phyloP scores from a whole-genome alignment of 2,113 vertebrate species.

The Hylia prasina region DNA sequence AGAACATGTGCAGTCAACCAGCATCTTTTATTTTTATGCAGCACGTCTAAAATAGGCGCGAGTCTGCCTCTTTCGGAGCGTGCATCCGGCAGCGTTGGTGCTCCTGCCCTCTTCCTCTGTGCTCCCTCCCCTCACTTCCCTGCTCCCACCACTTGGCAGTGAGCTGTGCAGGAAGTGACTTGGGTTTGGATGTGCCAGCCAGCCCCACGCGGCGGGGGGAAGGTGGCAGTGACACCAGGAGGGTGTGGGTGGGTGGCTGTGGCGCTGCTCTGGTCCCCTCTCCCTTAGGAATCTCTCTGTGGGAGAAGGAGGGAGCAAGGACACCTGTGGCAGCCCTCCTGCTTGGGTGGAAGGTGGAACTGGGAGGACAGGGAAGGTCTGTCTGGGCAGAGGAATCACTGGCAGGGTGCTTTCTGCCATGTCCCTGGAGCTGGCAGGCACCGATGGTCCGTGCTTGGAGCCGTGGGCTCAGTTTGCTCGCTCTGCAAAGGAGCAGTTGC shows the following conservation, averaged over 20 bases:
- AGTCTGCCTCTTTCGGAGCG: neutral
- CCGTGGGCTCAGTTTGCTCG: neutral
- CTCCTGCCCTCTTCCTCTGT: neutral
- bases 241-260: fast-evolving
- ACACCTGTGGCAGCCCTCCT: neutral
- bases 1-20: neutral
- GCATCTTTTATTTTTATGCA: constrained; percentile 9
- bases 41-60: neutral
- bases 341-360: fast-evolving
- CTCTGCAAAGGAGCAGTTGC: neutral
- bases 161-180: neutral
- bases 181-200: neutral
- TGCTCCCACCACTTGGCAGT: neutral
- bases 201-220: fast-evolving
- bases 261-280: neutral
- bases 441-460: neutral
- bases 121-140: neutral
- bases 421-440: neutral
- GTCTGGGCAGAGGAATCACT: neutral
- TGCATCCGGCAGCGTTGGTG: neutral
- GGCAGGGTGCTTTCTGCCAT: neutral
- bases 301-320: neutral
- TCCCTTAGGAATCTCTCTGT: neutral
- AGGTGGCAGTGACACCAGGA: neutral
- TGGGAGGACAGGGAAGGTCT: neutral